Evolutionary conservation across 2,797 vertebrate genomes (phyloP), one percentile per base, ranked within the genome.

Genomic region (Galaxias olidus): DNA sequence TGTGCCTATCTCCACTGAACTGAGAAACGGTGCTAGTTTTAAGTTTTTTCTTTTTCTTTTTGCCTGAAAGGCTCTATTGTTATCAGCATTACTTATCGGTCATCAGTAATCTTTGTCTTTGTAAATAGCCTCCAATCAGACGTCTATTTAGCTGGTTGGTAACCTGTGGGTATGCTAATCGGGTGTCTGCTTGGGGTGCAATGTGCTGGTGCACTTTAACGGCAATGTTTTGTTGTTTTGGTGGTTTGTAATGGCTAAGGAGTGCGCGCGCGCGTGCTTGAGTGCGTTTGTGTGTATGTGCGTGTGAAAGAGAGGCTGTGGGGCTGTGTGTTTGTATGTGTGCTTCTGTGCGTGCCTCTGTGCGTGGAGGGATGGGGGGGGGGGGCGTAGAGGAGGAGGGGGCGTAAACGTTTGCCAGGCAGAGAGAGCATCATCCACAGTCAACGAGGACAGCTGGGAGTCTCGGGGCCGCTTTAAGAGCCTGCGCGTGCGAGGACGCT

Each of bases 61-160:
- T 84, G 71, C 89, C 92, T 75, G 42, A 81, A 88, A 88, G 88
- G 88, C 80, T 92, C 86, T 89, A 95, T 96, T 97, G 94, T 95
- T 93, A 94, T 94, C 94, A 84, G 89, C 92, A 92, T 92, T 94
- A 94, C 94, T 97, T 96, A 95, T 93, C 90, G 93, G 90, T 94
- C 94, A 92, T 93, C 90, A 94, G 94, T 91, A 89, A 90, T 87
- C 95, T 98, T 98, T 98, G 96, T 98, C 90, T 95, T 93, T 89
- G 91, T 92, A 94, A 95, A 96, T 95, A 94, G 90, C 92, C 93
- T 93, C 93, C 93, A 94, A 94, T 95, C 94, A 94, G 93, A 93
- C 93, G 93, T 93, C 93, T 94, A 92, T 94, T 96, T 95, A 96
- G 94, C 91, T 89, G 85, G 88, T 30, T 91, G 90, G 81, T 86